Base-by-base conservation (phyloP, 2,113 vertebrate genomes). In the Trogon surrucura region DNA sequence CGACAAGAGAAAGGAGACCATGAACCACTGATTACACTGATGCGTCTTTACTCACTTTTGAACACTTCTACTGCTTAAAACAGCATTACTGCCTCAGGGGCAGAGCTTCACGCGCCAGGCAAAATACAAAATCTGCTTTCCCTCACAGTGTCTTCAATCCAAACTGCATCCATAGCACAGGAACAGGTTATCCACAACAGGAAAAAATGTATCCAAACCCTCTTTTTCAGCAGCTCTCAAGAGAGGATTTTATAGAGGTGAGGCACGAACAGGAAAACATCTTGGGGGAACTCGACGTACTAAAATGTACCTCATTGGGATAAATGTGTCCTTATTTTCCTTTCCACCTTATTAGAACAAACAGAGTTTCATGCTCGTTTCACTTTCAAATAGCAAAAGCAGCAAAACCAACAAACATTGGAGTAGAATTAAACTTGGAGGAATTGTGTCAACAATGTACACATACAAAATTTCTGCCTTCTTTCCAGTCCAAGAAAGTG, bases 101-200 rank as follows among this genome's bases (percentile, higher is more conserved):
- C 0, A 0, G 74, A 44, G 44, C 30, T 30, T 50, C 0, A 70
- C 64, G 41, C 44, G n/a, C n/a, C 62, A 36, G 1, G 5, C 29
- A 58, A 54, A 22, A n/a, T 16, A 78, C 7, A 75, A 88, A 81
- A 71, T 56, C 60, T 77, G 22, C 26, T 34, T 77, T 66, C n/a
- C 10, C 10, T 48, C 16, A 14, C 3, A 58, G 23, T 10, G 8
- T 34, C 48, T 69, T 86, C 54, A 58, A 30, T 32, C 25, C n/a
- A 57, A 70, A 72, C 9, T 10, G 4, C 38, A 64, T 41, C 32
- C 26, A 51, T 9, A 53, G 20, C 15, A 79, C 36, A 72, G 23
- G n/a, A 88, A 94, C 6, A 78, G 36, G 36, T 73, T 25, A 65
- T 57, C 90, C 67, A 58, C 32, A 50, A 48, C 34, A 27, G 27